Evolutionary conservation across 2,113 vertebrate species (phyloP), one percentile per base, ranked within the genome.

Genomic region (Nettapus auritus): DNA sequence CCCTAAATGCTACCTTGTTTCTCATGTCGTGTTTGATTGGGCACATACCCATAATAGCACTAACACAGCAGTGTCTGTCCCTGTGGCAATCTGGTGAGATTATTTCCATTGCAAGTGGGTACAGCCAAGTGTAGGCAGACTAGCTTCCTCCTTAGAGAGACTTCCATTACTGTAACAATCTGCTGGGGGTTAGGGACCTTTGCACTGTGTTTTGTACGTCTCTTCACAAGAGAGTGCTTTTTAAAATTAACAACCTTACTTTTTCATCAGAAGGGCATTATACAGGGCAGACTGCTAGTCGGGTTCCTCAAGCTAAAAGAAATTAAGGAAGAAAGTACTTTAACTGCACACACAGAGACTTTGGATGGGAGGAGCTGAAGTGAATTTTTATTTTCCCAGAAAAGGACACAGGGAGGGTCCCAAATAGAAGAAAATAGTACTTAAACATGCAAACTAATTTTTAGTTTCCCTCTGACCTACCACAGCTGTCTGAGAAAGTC

Each of bases 401-500:
- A 48, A 82, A 82, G 53, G 33, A 57, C 34, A 82, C 16, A 83
- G 31, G 19, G 13, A 93, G 21, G 2, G 33, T 79, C 33, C 20
- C 26, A 70, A 85, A 77, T 5, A 81, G 60, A 86, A 56, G 22
- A 73, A 93, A 48, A 8, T 11, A 59, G 5, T 80, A 22, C 74
- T 79, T 78, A 80, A 74, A 68, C 34, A 20, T 28, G 33, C 4
- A 86, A 20, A 57, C 52, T 94, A 55, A 90, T 70, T 83, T 29
- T 84, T 86, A 98, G 96, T 98, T 91, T 98, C 98, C 52, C 96
- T 91, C 4, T 95, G 88, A 25, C 96, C 89, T 8, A 94, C 87
- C 6, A 95, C 44, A 82, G 53, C 69, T 98, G 52, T 71, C 93
- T 44, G 97, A 98, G 90, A 97, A 98, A 93, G 97, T 97, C 42